Percentiles rank a stretch among this genome's conserved stretches.
phyloP scores from a whole-genome alignment of 1,140 invertebrate species.

The Drosophila fuyamai region DNA sequence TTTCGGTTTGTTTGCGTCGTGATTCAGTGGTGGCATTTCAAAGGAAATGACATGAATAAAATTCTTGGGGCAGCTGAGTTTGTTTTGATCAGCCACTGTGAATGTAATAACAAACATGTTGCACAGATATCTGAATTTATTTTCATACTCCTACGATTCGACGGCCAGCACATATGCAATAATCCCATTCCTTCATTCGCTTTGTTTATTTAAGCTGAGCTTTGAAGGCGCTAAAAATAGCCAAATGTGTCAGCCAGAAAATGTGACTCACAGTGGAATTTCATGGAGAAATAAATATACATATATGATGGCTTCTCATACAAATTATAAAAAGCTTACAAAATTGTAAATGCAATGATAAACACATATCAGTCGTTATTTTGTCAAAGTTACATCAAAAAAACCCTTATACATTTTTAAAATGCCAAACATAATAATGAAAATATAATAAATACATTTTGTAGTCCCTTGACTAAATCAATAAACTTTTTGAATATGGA shows the following conservation, averaged over 20 bases:
- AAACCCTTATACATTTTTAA: too few relatives aligned
- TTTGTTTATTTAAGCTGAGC: conserved; percentile 27
- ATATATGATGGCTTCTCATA: too few relatives aligned
- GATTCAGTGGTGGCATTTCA: conserved; percentile 33
- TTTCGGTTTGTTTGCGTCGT: conserved; percentile 18
- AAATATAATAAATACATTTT: neutral
- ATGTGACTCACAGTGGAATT: conserved; percentile 10
- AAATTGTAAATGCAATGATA: too few relatives aligned
- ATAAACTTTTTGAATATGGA: neutral
- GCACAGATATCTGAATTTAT: conserved; percentile 7
- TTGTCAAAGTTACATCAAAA: too few relatives aligned
- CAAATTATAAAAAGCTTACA: too few relatives aligned
- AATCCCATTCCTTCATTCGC: conserved; percentile 4
- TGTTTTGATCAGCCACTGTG: conserved; percentile 30
- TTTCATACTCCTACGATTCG: conserved; percentile 9
- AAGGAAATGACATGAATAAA: conserved; percentile 34
- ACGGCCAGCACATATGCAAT: conserved; percentile 8
- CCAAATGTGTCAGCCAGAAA: neutral
- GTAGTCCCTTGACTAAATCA: neutral
- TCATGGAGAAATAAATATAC: neutral
- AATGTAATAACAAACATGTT: conserved; percentile 33
- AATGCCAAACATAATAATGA: too few relatives aligned
- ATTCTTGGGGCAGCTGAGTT: conserved; percentile 13
- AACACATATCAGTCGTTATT: too few relatives aligned
- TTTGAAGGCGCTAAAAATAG: conserved; percentile 22